Evolutionary conservation across 2,113 vertebrate genomes (phyloP).

Genomic region (Corynorhinus townsendii): DNA sequence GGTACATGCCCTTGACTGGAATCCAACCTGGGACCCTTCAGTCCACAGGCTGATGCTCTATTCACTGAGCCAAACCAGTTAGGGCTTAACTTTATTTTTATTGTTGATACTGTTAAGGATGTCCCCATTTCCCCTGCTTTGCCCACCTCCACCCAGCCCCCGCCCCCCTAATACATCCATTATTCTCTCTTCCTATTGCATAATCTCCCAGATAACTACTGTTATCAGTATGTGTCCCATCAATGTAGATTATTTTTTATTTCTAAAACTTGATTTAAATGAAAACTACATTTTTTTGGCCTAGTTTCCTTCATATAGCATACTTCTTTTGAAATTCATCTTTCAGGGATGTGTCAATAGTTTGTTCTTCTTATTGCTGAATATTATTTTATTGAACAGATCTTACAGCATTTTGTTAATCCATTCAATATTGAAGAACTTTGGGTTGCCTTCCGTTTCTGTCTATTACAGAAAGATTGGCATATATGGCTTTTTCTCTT

Average conservation of each 20-base stretch:
- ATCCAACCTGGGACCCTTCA: too few species aligned
- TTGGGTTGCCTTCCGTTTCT: background rate
- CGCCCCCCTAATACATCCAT: background rate
- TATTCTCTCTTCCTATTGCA: background rate
- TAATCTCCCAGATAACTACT: background rate
- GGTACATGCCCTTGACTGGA: too few species aligned
- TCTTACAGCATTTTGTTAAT: background rate
- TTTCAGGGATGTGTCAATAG: background rate
- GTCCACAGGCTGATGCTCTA: too few species aligned
- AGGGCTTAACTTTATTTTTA: background rate
- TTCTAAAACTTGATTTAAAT: background rate
- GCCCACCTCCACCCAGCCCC: background rate
- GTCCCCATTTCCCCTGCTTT: background rate
- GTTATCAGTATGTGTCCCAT: background rate
- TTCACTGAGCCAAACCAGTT: too few species aligned
- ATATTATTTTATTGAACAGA: background rate
- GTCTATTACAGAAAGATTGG: background rate
- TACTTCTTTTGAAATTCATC: background rate
- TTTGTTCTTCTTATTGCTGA: background rate
- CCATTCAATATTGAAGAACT: background rate
- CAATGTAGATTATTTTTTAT: background rate
- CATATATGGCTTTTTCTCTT: background rate
- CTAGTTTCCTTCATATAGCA: background rate
- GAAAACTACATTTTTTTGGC: background rate
- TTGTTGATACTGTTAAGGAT: background rate